Evolutionary conservation across 1,140 invertebrate genomes (phyloP), one percentile per base, ranked within the genome.

Genomic region (Diabrotica undecimpunctata): DNA sequence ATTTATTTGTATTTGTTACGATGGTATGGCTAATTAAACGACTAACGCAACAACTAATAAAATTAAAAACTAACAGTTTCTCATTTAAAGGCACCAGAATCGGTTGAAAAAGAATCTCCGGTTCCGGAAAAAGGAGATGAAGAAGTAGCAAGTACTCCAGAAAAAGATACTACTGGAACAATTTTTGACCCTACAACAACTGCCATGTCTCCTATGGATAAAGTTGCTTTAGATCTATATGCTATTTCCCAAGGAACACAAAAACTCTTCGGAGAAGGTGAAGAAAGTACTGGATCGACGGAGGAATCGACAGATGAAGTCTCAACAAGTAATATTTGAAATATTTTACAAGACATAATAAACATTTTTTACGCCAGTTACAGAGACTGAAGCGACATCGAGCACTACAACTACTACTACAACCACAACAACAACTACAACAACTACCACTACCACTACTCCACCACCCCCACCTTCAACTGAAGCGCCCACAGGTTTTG

Each of bases 211-310:
- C 82, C 84, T 0, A 91, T 91, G 89, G 88, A 92, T 70, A 92
- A 92, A 79, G 89, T 90, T 0, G 90, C 90, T 10, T 79, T 92
- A 11, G 90, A 93, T 72, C 77, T 93, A 12, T 93, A 92, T 68
- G 90, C 90, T 0, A 88, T 90, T 69, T 79, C 90, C 10, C 84
- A 85, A 71, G 88, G 88, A n/a, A 88, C 88, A 52, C 90, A 86
- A 69, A 90, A 90, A 71, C 78, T 90, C 35, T 86, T 88, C 46
- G 86, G 86, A 65, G 86, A 88, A 72, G 69, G 50, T 5, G 61
- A 65, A 55, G 62, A 64, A 54, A 14, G 11, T 36, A 70, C 72
- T 53, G 41, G 59, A 12, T 68, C 54, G 46, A 66, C 64, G 3
- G 41, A 46, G n/a, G 54, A 66, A 51, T 10, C 41, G 66, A 70